phyloP scores from a whole-genome alignment of 1,140 invertebrate species.

The Lamellibrachia luymesi region DNA sequence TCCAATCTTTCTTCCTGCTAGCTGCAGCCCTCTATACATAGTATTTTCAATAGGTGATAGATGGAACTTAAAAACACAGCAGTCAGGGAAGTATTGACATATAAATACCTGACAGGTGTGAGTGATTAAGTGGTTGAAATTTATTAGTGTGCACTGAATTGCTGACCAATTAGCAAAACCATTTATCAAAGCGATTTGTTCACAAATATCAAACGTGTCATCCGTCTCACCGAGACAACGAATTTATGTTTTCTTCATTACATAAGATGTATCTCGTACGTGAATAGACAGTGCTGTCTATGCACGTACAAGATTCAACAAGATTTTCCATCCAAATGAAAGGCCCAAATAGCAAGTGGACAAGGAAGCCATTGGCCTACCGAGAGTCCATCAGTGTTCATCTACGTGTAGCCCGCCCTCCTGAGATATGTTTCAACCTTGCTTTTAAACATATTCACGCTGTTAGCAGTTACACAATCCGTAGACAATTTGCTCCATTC shows the following conservation, averaged over 20 bases:
- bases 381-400: too few species aligned
- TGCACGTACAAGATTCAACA: too few species aligned
- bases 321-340: too few species aligned
- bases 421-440: too few species aligned
- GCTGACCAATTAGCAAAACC: not conserved
- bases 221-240: not conserved
- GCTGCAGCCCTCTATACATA: too few species aligned
- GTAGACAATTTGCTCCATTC: too few species aligned
- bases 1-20: too few species aligned
- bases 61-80: not conserved
- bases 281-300: not conserved
- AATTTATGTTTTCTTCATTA: not conserved
- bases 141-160: not conserved
- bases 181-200: not conserved
- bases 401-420: too few species aligned
- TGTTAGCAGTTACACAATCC: too few species aligned
- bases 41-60: not conserved
- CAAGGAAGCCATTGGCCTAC: too few species aligned
- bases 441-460: too few species aligned
- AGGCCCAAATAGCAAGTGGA: too few species aligned
- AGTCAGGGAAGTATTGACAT: not conserved
- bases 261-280: not conserved
- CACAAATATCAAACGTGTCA: not conserved
- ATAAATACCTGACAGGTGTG: not conserved
- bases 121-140: not conserved